Evolutionary conservation across 2,888 invertebrate genomes (phyloP).

Genomic region (Xestia sexstrigata): DNA sequence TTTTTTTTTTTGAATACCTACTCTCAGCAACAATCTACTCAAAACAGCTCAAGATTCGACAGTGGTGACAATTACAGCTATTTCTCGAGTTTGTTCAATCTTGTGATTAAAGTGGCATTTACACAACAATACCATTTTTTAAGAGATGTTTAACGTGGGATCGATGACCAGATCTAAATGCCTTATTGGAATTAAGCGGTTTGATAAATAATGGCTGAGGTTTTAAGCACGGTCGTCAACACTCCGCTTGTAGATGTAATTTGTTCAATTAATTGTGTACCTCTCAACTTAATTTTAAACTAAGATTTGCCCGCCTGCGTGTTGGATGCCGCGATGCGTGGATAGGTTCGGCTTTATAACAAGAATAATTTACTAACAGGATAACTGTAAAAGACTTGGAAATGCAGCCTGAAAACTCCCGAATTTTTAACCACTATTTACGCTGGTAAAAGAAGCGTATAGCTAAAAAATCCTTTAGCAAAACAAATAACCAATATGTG

Average conservation of each 20-base stretch:
- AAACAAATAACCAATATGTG: no score
- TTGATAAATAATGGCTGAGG: not conserved
- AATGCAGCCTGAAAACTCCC: not conserved
- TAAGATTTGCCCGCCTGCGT: not conserved
- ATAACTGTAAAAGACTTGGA: not conserved
- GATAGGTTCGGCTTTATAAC: not conserved
- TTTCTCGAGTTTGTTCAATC: not conserved
- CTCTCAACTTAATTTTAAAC: not conserved
- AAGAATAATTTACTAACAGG: not conserved
- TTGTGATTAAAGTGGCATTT: not conserved
- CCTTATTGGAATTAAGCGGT: conserved; percentile 1
- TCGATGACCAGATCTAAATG: conserved; percentile 30
- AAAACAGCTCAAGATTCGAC: not conserved
- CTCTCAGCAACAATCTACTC: not conserved
- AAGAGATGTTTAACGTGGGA: not conserved
- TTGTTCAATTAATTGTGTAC: not conserved
- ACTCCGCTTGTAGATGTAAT: not conserved
- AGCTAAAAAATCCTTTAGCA: no score
- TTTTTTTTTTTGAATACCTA: no score
- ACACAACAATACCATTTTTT: conserved; percentile 8
- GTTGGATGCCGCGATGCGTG: not conserved
- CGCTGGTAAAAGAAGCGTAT: not conserved
- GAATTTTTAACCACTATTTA: not conserved
- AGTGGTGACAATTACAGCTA: not conserved
- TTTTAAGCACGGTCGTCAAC: not conserved